Evolutionary conservation across 1,140 invertebrate genomes (phyloP).

Genomic region (Drosophila pectinifera): DNA sequence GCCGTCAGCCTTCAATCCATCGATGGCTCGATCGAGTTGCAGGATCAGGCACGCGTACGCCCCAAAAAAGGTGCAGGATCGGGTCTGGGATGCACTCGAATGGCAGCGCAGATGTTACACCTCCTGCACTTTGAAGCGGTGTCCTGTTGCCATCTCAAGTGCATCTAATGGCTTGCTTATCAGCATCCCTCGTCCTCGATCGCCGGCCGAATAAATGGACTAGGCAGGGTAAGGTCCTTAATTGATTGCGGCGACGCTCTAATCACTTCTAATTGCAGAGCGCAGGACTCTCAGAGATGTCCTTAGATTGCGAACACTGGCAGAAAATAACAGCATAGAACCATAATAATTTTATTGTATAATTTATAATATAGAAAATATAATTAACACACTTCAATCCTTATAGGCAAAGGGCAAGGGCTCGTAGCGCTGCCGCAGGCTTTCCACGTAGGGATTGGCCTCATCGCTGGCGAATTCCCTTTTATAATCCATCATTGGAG

Average conservation of each 20-base stretch:
- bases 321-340: neutral
- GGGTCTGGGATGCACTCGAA: conserved; percentile 16
- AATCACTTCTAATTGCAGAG: conserved; percentile 48
- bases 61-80: conserved; percentile 14
- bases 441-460: conserved; percentile 5
- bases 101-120: conserved; percentile 42
- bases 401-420: neutral
- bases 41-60: conserved; percentile 37
- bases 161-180: conserved; percentile 57
- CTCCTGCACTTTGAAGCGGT: conserved; percentile 45
- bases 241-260: conserved; percentile 53
- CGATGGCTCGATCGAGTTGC: conserved; percentile 24
- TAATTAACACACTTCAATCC: neutral
- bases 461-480: conserved; percentile 7
- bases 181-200: conserved; percentile 39
- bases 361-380: neutral
- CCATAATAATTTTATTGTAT: neutral
- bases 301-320: neutral
- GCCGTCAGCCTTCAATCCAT: conserved; percentile 10
- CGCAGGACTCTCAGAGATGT: conserved; percentile 5
- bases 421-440: conserved; percentile 1
- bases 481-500: neutral
- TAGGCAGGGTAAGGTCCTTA: conserved; percentile 27
- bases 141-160: conserved; percentile 57
- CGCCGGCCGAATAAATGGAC: conserved; percentile 43